Evolutionary conservation across 2,113 vertebrate genomes (phyloP).

Genomic region (Nycticebus coucang): DNA sequence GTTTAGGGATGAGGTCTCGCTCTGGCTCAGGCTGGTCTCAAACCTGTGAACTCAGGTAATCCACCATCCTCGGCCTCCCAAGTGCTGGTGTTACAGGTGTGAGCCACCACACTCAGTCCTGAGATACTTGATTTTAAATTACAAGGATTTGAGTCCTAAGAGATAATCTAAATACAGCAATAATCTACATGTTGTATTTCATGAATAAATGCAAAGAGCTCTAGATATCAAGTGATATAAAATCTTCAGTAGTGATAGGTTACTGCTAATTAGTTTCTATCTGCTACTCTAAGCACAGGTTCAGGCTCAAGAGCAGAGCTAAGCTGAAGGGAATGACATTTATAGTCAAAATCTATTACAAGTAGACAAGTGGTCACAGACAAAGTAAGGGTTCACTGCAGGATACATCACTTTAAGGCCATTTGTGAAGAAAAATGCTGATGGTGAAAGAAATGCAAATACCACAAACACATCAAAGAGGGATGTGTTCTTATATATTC

Average conservation of each 20-base stretch:
- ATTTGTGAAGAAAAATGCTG: conserved; percentile 38
- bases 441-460: conserved; percentile 31
- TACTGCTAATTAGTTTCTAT: not conserved
- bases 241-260: not conserved
- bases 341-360: conserved; percentile 32
- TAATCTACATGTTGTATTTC: not conserved
- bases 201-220: not conserved
- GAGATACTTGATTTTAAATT: conserved; percentile 29
- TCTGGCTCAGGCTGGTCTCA: too few species aligned
- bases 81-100: too few species aligned
- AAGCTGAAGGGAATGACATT: not conserved
- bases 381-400: not conserved
- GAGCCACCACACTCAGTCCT: too few species aligned
- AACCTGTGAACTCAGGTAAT: too few species aligned
- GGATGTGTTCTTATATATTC: not conserved
- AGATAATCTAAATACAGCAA: not conserved
- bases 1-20: too few species aligned
- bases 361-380: conserved; percentile 11
- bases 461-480: conserved; percentile 30
- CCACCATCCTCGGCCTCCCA: too few species aligned
- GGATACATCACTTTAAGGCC: conserved; percentile 16
- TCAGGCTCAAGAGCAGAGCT: not conserved
- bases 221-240: not conserved
- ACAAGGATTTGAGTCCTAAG: not conserved
- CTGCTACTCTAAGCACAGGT: not conserved